Conservation (phyloP, 2,888 invertebrate genomes). For the Gibbula magus region DNA sequence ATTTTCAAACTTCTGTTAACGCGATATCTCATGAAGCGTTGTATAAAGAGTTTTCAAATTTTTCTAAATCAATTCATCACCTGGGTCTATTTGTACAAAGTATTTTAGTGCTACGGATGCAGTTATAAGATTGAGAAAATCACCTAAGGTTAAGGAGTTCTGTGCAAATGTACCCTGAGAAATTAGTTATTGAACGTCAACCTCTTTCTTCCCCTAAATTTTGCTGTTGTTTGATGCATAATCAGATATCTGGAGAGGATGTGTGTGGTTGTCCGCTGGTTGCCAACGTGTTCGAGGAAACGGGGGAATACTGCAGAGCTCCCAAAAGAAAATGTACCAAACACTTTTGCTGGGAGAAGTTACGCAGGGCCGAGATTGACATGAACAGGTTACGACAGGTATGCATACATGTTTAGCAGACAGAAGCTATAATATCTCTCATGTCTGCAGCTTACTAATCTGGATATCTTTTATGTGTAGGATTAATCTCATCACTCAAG, state of each 20-base stretch:
- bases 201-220: background rate
- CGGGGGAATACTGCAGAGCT: slow-evolving; percentile 90
- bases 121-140: background rate
- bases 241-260: slow-evolving; percentile 74
- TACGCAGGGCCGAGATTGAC: slow-evolving; percentile 94
- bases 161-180: background rate
- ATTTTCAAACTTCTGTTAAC: too few relatives aligned
- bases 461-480: too few relatives aligned
- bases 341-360: slow-evolving; percentile 97
- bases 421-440: too few relatives aligned
- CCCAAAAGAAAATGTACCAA: slow-evolving; percentile 92
- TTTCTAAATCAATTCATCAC: too few relatives aligned
- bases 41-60: too few relatives aligned
- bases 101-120: too few relatives aligned
- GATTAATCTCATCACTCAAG: too few relatives aligned
- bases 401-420: slow-evolving; percentile 30
- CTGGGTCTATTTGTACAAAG: too few relatives aligned
- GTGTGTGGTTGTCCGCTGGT: slow-evolving; percentile 96
- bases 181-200: background rate
- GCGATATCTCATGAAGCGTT: too few relatives aligned
- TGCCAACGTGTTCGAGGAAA: slow-evolving; percentile 87
- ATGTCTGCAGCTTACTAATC: too few relatives aligned
- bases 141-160: background rate
- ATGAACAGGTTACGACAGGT: slow-evolving; percentile 84
- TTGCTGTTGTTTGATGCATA: background rate